These are phyloP conservation scores for Rhinolophus ferrumequinum DNA, from an alignment of 2,113 vertebrate species.

Conservation along the genomic window DNA sequence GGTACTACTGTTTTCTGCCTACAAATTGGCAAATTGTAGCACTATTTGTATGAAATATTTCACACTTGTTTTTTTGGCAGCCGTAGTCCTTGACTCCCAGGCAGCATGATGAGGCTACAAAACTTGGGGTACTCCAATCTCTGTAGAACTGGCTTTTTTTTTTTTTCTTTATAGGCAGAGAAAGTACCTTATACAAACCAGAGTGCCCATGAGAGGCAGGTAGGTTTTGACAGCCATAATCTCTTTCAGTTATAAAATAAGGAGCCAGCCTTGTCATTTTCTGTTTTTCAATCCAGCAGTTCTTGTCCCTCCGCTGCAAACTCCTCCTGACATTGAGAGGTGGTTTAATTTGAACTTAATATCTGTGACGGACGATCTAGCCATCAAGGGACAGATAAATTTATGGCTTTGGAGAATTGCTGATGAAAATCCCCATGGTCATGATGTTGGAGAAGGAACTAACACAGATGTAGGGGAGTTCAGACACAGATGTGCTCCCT, in stretches of 20 bases:
- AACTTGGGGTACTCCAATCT: conserved; percentile 61
- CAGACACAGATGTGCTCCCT: neutral
- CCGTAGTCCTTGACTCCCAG: conserved; percentile 77
- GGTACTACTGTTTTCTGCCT: conserved; percentile 65
- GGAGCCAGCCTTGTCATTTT: neutral
- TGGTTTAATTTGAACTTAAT: conserved; percentile 72
- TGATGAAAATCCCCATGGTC: conserved; percentile 37
- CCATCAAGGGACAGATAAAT: conserved; percentile 67
- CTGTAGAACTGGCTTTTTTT: conserved; percentile 37
- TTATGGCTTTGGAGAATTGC: conserved; percentile 36
- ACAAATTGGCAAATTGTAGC: conserved; percentile 73
- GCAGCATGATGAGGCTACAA: conserved; percentile 67
- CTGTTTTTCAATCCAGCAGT: neutral
- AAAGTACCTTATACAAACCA: conserved; percentile 50
- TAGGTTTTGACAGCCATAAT: neutral
- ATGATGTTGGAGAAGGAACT: neutral
- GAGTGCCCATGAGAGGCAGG: conserved; percentile 28
- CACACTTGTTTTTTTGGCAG: conserved; percentile 80
- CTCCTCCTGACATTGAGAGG: conserved; percentile 57
- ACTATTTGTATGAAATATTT: conserved; percentile 79
- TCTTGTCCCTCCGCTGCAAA: neutral
- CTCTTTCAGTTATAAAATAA: conserved; percentile 48
- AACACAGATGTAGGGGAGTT: neutral
- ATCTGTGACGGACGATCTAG: conserved; percentile 60
- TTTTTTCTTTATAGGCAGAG: conserved; percentile 1